phyloP scores from a whole-genome alignment of 2,113 vertebrate species.

The Xenopus tropicalis region UCB_Xtro_10.0 CM004450.2:67702501-67703000 shows the following conservation, averaged over 20 bases:
- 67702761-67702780: conserved; percentile 37
- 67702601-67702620: conserved; percentile 38
- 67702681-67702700: conserved; percentile 37
- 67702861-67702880: too few species aligned
- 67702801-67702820: conserved; percentile 42
- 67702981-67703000: too few species aligned
- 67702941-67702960: too few species aligned
- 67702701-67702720: conserved; percentile 11
- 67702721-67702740: conserved; percentile 47
- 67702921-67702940: not conserved
- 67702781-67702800: conserved; percentile 34
- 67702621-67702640: conserved; percentile 43
- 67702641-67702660: conserved; percentile 43
- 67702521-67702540: not conserved
- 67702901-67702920: not conserved
- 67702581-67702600: conserved; percentile 19
- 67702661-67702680: conserved; percentile 16
- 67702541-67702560: not conserved
- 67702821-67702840: conserved; percentile 38
- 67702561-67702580: conserved; percentile 27
- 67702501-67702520: not conserved
- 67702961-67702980: too few species aligned
- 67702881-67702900: not conserved
- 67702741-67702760: conserved; percentile 50
- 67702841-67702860: not conserved